Percentiles rank a stretch among this genome's conserved stretches.
Evolutionary conservation across 2,797 vertebrate species (phyloP).

Genomic region (Myripristis murdjan): DNA sequence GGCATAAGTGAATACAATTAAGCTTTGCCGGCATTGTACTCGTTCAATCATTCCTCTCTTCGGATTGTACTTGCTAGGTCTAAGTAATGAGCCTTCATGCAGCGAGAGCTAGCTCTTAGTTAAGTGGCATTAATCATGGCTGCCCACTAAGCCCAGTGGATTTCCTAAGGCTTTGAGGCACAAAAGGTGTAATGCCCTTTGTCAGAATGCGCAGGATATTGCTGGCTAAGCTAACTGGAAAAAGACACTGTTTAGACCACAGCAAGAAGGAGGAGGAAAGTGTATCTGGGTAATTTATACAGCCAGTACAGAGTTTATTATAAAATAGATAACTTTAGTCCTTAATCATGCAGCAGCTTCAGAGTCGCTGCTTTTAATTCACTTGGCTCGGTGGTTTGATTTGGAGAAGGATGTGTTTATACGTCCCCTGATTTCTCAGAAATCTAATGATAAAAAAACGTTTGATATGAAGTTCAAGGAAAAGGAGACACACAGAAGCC

Average conservation of each 20-base stretch:
- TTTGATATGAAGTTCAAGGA: constrained; percentile 29
- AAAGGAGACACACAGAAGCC: constrained; percentile 5
- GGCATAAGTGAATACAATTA: constrained; percentile 31
- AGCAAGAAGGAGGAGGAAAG: constrained; percentile 3
- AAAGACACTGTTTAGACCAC: constrained; percentile 42
- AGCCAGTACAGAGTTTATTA: constrained; percentile 21
- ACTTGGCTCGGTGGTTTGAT: constrained; percentile 12
- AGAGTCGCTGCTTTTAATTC: constrained; percentile 7
- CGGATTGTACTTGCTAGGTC: constrained; percentile 9
- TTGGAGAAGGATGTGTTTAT: constrained; percentile 28
- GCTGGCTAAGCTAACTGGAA: constrained; percentile 47
- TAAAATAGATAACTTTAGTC: constrained; percentile 22
- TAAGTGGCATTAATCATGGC: constrained; percentile 68
- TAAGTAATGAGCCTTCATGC: constrained; percentile 57
- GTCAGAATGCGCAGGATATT: constrained; percentile 22
- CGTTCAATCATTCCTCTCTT: constrained; percentile 39
- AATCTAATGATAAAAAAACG: constrained; percentile 25
- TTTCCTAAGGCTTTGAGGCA: constrained; percentile 36
- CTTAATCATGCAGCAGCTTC: neutral
- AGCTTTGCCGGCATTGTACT: constrained; percentile 16
- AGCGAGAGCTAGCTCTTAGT: constrained; percentile 14
- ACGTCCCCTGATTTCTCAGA: constrained; percentile 19
- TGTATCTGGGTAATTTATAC: constrained; percentile 25
- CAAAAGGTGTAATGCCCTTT: constrained; percentile 37
- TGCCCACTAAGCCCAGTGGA: constrained; percentile 45